phyloP scores from a whole-genome alignment of 1,140 invertebrate species.

The Trichonephila inaurata region DNA sequence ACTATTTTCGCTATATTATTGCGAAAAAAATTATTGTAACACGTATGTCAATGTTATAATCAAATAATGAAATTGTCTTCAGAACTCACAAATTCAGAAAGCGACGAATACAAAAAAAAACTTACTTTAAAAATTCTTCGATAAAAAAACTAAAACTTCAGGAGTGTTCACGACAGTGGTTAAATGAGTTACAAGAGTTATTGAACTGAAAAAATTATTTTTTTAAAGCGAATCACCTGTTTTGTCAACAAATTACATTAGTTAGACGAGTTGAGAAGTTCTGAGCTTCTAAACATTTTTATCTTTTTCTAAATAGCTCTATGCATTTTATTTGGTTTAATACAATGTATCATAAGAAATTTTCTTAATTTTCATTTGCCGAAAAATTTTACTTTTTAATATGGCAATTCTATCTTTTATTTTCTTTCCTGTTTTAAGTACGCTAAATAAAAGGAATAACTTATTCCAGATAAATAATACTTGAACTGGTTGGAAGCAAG shows the following conservation, averaged over 20 bases:
- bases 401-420: too few relatives aligned
- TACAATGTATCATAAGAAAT: too few relatives aligned
- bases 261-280: background rate
- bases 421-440: too few relatives aligned
- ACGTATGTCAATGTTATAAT: background rate
- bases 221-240: constrained; percentile 11
- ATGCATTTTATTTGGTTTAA: too few relatives aligned
- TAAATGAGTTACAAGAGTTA: background rate
- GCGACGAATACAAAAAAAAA: background rate
- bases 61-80: background rate
- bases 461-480: too few relatives aligned
- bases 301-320: too few relatives aligned
- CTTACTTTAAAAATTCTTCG: background rate
- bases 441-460: too few relatives aligned
- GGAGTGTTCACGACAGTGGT: background rate
- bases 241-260: constrained; percentile 37
- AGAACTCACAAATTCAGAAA: background rate
- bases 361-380: too few relatives aligned
- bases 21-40: background rate
- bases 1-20: too few relatives aligned
- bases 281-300: too few relatives aligned
- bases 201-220: background rate
- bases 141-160: background rate
- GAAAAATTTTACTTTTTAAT: too few relatives aligned
- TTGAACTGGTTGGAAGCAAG: too few relatives aligned